Conservation (phyloP, 2,113 vertebrate genomes). For the Alosa alosa region DNA sequence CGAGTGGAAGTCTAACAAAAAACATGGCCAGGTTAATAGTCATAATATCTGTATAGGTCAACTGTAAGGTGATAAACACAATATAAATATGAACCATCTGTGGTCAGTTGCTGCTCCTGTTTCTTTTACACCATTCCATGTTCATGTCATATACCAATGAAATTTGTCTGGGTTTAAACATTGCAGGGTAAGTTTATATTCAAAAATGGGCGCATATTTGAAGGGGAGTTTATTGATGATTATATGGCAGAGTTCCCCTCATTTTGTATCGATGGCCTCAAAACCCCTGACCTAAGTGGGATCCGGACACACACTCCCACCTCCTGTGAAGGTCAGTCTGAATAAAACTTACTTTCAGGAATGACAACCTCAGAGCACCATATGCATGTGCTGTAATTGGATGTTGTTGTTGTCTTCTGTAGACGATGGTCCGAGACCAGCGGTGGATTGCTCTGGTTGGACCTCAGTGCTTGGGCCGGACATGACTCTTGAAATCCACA, state of each 20-base stretch:
- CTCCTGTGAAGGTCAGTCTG: conserved; percentile 54
- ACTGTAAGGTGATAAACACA: background rate
- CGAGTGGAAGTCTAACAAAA: conserved; percentile 79
- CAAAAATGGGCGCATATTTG: conserved; percentile 72
- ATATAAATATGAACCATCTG: background rate
- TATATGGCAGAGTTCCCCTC: conserved; percentile 50
- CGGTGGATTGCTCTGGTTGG: conserved; percentile 1
- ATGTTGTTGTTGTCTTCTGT: background rate
- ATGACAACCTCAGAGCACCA: background rate
- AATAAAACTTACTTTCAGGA: background rate
- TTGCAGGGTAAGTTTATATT: conserved; percentile 77
- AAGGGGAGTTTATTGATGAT: conserved; percentile 75
- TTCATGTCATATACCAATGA: background rate
- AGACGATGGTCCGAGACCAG: background rate
- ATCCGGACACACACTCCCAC: conserved; percentile 17
- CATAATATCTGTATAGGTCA: background rate
- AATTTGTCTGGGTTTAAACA: background rate
- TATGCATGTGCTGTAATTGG: background rate
- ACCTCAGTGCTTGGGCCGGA: conserved; percentile 59
- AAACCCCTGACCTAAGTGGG: conserved; percentile 34
- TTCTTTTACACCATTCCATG: background rate
- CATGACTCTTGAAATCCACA: conserved; percentile 68
- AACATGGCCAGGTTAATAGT: conserved; percentile 78
- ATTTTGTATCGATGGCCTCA: conserved; percentile 26
- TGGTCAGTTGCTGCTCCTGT: background rate